Evolutionary conservation across 1,140 invertebrate genomes (phyloP).

Genomic region (Leucophenga varia): DNA sequence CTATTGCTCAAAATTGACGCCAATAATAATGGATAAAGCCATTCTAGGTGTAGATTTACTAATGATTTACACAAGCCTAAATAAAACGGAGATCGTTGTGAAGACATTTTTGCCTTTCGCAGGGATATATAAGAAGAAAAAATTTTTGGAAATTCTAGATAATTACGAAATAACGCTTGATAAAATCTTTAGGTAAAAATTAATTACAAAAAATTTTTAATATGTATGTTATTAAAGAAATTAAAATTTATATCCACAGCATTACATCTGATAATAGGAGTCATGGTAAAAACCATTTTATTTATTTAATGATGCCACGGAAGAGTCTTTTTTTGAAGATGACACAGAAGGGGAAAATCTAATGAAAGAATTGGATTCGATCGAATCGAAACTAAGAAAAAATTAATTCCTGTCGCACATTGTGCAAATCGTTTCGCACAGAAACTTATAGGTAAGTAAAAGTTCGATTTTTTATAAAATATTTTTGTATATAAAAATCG

Average conservation of each 20-base stretch:
- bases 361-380: conserved; percentile 10
- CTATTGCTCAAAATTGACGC: conserved; percentile 12
- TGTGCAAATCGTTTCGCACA: conserved; percentile 15
- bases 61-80: conserved; percentile 2
- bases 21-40: conserved; percentile 9
- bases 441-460: conserved; percentile 18
- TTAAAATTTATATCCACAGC: conserved; percentile 8
- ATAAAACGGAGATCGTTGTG: conserved; percentile 12
- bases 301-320: conserved; percentile 8
- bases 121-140: conserved; percentile 11
- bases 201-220: conserved; percentile 1
- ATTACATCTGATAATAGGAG: conserved; percentile 15
- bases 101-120: conserved; percentile 14
- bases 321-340: conserved; percentile 12
- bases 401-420: conserved; percentile 12
- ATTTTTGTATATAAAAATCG: too few relatives aligned
- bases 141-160: conserved; percentile 12
- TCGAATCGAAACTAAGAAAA: conserved; percentile 12
- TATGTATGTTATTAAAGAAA: conserved; percentile 1
- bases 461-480: too few relatives aligned
- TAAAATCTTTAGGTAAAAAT: conserved; percentile 15
- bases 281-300: conserved; percentile 16
- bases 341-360: conserved; percentile 11
- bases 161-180: conserved; percentile 13
- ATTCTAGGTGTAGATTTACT: conserved; percentile 11